Evolutionary conservation across 2,797 vertebrate genomes (phyloP), one percentile per base, ranked within the genome.

Genomic region (Poeciliopsis infans): DNA sequence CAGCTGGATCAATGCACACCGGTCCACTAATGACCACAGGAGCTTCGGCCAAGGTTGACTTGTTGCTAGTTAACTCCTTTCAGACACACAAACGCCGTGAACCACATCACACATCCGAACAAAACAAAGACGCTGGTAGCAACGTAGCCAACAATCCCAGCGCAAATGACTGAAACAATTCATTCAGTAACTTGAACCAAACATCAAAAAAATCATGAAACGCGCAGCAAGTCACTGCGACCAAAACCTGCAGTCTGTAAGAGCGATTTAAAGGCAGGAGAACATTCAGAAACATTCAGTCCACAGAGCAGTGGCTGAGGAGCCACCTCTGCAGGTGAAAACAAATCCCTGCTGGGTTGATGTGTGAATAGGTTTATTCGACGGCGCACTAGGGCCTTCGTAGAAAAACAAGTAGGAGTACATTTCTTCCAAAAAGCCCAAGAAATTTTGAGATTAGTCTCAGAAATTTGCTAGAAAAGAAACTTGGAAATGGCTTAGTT

Each of bases 1-100:
- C 71, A 72, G 15, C 41, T 59, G 53, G 73, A 75, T 75, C 73
- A 75, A 75, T 76, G 39, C 39, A 41, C 33, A 41, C 75, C 6
- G 7, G 39, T 25, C 8, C 49, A 45, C 47, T 69, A 68, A 69
- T 31, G 68, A 39, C 39, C 39, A 55, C 64, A 70, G 16, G n/a
- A 55, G 28, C 49, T 18, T 31, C 23, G 39, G 61, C 64, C 61
- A 66, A 36, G 75, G 46, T 18, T 68, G 45, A 76, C 74, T 68
- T n/a, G 47, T 53, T 69, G 33, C 20, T 53, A 28, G 75, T 69
- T 68, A 76, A 36, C 31, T 55, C 51, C 36, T 36, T 33, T 31
- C 5, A 45, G 33, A n/a, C 41, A 33, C 41, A 33, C 46, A 68
- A n/a, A 43, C 47, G 7, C 10, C 12, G 23, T 6, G 23, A 69